Evolutionary conservation across 2,888 invertebrate genomes (phyloP).

Genomic region (Yponomeuta cagnagella): DNA sequence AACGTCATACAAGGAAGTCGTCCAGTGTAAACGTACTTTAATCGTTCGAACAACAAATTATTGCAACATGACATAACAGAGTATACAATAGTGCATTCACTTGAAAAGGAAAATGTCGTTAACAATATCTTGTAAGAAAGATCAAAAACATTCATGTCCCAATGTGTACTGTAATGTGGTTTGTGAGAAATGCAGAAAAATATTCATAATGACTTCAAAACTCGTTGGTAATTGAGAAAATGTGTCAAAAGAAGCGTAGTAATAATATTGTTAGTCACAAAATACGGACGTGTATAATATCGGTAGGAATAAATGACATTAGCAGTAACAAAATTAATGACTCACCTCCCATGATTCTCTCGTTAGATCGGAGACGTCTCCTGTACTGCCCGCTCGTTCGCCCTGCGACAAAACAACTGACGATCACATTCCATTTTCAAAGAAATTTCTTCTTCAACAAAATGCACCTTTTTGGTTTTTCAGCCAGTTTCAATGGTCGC

Average conservation of each 20-base stretch:
- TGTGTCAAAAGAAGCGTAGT: conserved; percentile 45
- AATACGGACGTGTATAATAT: conserved; percentile 30
- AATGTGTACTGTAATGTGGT: conserved; percentile 68
- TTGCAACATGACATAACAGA: not conserved
- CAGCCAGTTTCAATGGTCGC: too few species aligned
- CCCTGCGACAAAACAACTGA: conserved; percentile 45
- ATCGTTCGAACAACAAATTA: conserved; percentile 5
- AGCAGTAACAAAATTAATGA: conserved; percentile 26
- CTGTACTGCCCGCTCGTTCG: conserved; percentile 79
- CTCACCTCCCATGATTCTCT: conserved; percentile 97
- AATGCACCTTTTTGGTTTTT: too few species aligned
- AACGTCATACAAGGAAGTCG: not conserved
- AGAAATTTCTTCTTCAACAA: conserved; percentile 12
- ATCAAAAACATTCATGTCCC: conserved; percentile 44
- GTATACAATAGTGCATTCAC: conserved; percentile 2
- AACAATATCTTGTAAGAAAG: conserved; percentile 23
- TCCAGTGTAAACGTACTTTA: not conserved
- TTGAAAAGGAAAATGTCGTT: conserved; percentile 18
- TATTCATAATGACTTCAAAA: conserved; percentile 20
- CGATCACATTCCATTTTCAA: not conserved
- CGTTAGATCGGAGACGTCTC: conserved; percentile 86
- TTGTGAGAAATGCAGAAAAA: conserved; percentile 36
- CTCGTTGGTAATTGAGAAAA: conserved; percentile 46
- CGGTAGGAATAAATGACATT: conserved; percentile 14
- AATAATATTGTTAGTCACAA: conserved; percentile 34